Evolutionary conservation across 2,113 vertebrate species (phyloP).

Genomic region (Eleginops maclovinus): DNA sequence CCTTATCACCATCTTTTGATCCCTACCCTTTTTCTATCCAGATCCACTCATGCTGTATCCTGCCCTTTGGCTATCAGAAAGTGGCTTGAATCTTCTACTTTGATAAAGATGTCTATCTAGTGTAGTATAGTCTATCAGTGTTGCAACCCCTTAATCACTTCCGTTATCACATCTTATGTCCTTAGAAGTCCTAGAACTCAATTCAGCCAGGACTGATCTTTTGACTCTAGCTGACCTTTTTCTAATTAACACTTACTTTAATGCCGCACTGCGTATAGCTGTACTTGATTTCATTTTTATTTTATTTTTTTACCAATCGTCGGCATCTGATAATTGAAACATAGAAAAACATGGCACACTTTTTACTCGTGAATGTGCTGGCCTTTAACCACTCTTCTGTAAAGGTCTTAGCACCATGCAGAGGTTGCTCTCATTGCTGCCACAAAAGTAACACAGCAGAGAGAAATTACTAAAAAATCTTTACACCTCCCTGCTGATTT

Average conservation of each 20-base stretch:
- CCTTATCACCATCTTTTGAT: neutral
- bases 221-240: constrained; percentile 46
- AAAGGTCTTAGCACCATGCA: neutral
- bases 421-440: neutral
- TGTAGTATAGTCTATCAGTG: too few relatives aligned
- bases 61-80: neutral
- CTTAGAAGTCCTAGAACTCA: constrained; percentile 22
- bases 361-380: neutral
- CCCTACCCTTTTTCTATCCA: neutral
- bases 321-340: neutral
- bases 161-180: neutral
- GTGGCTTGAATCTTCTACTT: neutral
- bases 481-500: neutral
- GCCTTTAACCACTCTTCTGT: neutral
- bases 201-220: constrained; percentile 27
- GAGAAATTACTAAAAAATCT: neutral
- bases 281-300: constrained; percentile 35
- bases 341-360: neutral
- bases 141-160: neutral
- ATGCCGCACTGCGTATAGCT: constrained; percentile 28
- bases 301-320: constrained; percentile 21
- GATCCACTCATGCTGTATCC: neutral
- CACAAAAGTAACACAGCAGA: neutral
- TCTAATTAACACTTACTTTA: constrained; percentile 33
- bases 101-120: too few relatives aligned